phyloP scores from a whole-genome alignment of 2,888 invertebrate species.

The Leucozona laternaria region DNA sequence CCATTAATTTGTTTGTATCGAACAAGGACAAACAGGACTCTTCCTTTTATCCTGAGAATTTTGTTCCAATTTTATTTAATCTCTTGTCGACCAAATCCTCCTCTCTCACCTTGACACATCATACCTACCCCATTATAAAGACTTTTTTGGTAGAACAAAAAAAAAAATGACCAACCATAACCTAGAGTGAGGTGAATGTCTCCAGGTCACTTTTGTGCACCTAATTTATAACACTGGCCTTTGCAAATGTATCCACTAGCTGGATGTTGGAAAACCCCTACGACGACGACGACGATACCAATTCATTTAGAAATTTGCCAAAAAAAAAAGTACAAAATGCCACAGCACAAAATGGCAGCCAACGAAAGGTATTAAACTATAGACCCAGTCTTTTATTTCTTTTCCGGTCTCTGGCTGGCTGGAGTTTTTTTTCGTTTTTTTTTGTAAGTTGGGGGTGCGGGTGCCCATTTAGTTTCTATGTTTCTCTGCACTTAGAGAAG shows the following conservation, averaged over 20 bases:
- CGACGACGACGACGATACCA: conserved; percentile 47
- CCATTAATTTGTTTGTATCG: conserved; percentile 51
- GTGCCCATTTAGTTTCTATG: conserved; percentile 21
- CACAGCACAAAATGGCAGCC: conserved; percentile 41
- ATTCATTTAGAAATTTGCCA: conserved; percentile 60
- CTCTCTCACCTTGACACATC: neutral
- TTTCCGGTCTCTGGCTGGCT: conserved; percentile 20
- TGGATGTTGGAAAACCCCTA: neutral
- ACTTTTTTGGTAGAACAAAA: neutral
- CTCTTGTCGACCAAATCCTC: neutral
- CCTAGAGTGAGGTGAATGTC: conserved; percentile 21
- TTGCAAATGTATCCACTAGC: conserved; percentile 24
- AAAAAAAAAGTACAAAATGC: conserved; percentile 31
- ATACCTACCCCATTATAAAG: neutral
- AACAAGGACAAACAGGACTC: conserved; percentile 41
- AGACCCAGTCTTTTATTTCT: conserved; percentile 48
- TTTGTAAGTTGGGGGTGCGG: neutral
- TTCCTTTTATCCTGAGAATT: conserved; percentile 18
- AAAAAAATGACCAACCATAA: conserved; percentile 27
- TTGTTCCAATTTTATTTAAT: conserved; percentile 24
- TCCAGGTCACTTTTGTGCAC: conserved; percentile 43
- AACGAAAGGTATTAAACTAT: conserved; percentile 51
- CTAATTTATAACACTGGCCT: conserved; percentile 61
- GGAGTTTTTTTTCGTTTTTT: neutral
- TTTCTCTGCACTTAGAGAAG: conserved; percentile 29